A percentile compares a stretch with the other conserved stretches of the same genome.
These are phyloP conservation scores for Euzetes globulus DNA, from an alignment of 2,888 invertebrate genomes.

Conservation along the genomic window DNA sequence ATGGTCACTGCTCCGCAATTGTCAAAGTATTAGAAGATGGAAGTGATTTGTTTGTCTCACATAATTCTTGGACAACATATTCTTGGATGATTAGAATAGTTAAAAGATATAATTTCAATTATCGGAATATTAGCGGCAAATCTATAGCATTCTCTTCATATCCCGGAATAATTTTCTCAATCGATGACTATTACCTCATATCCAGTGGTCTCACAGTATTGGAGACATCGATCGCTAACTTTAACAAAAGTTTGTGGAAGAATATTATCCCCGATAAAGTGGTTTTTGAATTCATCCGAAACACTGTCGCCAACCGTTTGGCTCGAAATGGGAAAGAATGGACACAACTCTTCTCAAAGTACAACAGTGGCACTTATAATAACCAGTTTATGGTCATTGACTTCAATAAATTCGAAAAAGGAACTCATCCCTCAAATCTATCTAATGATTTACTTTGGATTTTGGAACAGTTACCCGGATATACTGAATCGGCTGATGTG, in stretches of 20 bases:
- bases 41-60: conserved; percentile 61
- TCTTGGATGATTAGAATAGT: conserved; percentile 71
- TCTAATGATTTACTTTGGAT: conserved; percentile 46
- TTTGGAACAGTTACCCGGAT: conserved; percentile 47
- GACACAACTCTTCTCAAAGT: conserved; percentile 43
- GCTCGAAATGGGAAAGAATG: conserved; percentile 45
- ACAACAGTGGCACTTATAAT: conserved; percentile 48
- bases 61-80: conserved; percentile 73
- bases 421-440: conserved; percentile 51
- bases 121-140: conserved; percentile 41
- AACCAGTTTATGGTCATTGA: conserved; percentile 49
- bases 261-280: conserved; percentile 34
- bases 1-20: conserved; percentile 56
- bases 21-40: conserved; percentile 57
- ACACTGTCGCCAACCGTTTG: conserved; percentile 47
- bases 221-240: conserved; percentile 28
- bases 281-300: conserved; percentile 47
- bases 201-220: conserved; percentile 41
- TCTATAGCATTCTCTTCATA: conserved; percentile 45
- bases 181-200: conserved; percentile 46
- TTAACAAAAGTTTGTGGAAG: not conserved
- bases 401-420: conserved; percentile 43
- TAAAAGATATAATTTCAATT: conserved; percentile 61
- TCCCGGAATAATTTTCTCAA: conserved; percentile 46
- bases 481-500: conserved; percentile 44